A percentile compares a stretch with the other conserved stretches of the same genome.
phyloP scores from a whole-genome alignment of 2,888 invertebrate species.

The Metellina segmentata region DNA sequence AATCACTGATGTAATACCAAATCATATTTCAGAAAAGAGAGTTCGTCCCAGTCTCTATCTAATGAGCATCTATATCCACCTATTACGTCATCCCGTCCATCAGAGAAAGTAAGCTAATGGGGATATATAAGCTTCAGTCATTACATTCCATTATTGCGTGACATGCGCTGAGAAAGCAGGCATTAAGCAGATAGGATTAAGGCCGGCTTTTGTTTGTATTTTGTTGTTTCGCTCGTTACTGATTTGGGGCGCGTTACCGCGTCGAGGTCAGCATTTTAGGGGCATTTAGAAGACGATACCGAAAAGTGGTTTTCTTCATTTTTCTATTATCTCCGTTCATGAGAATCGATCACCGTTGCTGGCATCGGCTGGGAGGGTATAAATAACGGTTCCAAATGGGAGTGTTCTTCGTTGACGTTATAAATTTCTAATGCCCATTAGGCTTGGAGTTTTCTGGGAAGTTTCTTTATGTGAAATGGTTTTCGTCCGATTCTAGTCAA shows the following conservation, averaged over 20 bases:
- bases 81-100: neutral
- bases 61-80: no score
- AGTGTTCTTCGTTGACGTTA: no score
- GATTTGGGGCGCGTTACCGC: neutral
- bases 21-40: no score
- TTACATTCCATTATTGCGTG: conserved; percentile 56
- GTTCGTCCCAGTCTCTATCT: no score
- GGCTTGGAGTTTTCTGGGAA: no score
- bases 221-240: neutral
- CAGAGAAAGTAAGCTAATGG: conserved; percentile 31
- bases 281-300: conserved; percentile 3
- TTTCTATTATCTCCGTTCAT: neutral
- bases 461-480: no score
- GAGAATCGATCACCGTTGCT: no score
- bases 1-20: no score
- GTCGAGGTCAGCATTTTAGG: conserved; percentile 23
- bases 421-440: no score
- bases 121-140: conserved; percentile 47
- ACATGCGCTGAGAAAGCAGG: conserved; percentile 52
- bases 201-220: conserved; percentile 11
- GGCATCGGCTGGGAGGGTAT: no score
- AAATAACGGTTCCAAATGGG: no score
- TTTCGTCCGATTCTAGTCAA: no score
- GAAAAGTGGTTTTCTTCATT: neutral
- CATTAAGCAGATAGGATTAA: conserved; percentile 59